phyloP scores from a whole-genome alignment of 2,113 vertebrate species.

The Catharus bicknelli region DNA sequence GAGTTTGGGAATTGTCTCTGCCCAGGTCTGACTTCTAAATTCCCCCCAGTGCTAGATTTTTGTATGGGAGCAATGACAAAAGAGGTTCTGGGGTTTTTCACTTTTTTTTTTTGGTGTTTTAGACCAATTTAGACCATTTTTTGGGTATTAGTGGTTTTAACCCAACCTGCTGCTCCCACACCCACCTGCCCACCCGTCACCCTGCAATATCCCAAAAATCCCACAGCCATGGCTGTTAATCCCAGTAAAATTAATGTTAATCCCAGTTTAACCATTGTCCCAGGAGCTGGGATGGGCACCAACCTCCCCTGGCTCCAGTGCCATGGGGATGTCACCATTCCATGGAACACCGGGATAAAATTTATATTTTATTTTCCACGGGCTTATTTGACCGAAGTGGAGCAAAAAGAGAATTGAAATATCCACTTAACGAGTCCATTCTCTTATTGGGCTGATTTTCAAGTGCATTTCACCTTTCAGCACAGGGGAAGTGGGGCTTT shows the following conservation, averaged over 20 bases:
- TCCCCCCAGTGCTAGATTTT: not conserved
- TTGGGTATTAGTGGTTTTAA: not conserved
- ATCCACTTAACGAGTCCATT: not conserved
- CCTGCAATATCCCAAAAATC: rapidly evolving
- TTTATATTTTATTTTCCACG: not conserved
- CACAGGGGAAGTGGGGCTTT: conserved; percentile 49
- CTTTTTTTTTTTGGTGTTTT: not conserved
- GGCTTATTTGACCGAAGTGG: not conserved
- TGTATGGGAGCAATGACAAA: not conserved
- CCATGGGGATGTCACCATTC: not conserved
- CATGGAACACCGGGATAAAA: rapidly evolving
- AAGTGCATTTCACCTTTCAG: conserved; percentile 12
- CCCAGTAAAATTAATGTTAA: not conserved
- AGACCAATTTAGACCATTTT: no score
- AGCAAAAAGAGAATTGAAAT: not conserved
- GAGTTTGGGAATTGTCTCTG: not conserved
- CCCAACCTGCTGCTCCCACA: not conserved
- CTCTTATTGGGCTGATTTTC: conserved; percentile 52
- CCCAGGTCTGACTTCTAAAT: not conserved
- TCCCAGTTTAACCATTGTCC: not conserved
- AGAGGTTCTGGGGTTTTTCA: not conserved
- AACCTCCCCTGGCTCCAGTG: rapidly evolving
- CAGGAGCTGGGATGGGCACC: not conserved
- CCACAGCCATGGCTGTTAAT: rapidly evolving
- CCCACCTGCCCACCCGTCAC: not conserved